Evolutionary conservation across 2,113 vertebrate genomes (phyloP).

Genomic region (Phrynosoma blainvillii): DNA sequence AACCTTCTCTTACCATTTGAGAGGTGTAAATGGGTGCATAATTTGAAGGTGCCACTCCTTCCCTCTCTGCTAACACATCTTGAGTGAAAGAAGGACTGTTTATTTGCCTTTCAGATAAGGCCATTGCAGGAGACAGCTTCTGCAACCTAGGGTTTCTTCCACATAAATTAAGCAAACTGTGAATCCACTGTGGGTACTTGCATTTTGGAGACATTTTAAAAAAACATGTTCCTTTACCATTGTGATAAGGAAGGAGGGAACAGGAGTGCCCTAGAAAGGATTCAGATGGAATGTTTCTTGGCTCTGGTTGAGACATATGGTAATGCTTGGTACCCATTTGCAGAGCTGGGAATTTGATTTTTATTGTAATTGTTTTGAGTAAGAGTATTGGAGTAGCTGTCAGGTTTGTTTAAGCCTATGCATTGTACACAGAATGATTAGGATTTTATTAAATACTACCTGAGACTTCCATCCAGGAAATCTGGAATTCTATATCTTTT

Average conservation of each 20-base stretch:
- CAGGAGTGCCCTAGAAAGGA: too few relatives aligned
- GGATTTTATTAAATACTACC: neutral
- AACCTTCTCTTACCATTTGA: neutral
- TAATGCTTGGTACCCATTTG: neutral
- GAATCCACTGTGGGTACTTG: conserved; percentile 5
- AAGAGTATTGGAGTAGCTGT: neutral
- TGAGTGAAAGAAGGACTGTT: neutral
- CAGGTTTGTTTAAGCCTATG: neutral
- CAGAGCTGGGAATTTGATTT: neutral
- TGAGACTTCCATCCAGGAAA: too few relatives aligned
- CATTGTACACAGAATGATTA: neutral
- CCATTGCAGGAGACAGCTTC: neutral
- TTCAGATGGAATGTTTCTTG: too few relatives aligned
- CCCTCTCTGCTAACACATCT: neutral
- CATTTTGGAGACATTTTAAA: accelerated
- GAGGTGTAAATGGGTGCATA: neutral
- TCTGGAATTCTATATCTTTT: neutral
- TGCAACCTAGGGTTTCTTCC: conserved; percentile 8
- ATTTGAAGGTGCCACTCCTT: accelerated
- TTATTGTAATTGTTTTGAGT: neutral
- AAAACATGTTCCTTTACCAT: conserved; percentile 6
- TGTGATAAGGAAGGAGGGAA: neutral
- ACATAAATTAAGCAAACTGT: neutral
- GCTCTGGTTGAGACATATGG: neutral
- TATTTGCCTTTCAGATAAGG: neutral